Evolutionary conservation across 2,797 vertebrate genomes (phyloP).

Genomic region (Platalea minor): DNA sequence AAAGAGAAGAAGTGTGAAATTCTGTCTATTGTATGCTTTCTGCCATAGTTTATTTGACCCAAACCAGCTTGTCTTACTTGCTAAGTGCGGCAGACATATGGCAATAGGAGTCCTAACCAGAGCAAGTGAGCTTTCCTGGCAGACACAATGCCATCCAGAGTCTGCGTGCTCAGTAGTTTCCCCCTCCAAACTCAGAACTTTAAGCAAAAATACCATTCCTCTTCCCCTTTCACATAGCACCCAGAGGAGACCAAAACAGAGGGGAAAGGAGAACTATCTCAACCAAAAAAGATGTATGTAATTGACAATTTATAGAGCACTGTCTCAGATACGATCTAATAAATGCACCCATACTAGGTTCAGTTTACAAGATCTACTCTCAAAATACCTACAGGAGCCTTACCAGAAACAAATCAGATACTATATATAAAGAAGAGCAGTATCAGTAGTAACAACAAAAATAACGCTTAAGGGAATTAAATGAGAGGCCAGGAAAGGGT

Average conservation of each 20-base stretch:
- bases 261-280: background rate
- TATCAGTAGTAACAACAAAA: background rate
- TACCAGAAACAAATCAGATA: background rate
- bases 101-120: background rate
- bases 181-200: background rate
- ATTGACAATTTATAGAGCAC: background rate
- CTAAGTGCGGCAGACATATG: rapidly evolving
- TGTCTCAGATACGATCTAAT: background rate
- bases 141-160: background rate
- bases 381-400: background rate
- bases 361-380: background rate
- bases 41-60: background rate
- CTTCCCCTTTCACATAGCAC: background rate
- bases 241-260: background rate
- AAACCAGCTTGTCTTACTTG: background rate
- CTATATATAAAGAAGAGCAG: background rate
- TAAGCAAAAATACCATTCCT: rapidly evolving
- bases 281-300: background rate
- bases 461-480: background rate
- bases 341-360: background rate
- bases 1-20: background rate
- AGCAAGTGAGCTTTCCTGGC: background rate
- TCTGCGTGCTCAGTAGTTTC: rapidly evolving
- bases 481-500: background rate
- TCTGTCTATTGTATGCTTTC: rapidly evolving